Conservation (phyloP, 2,113 vertebrate genomes). For the Lucifuga dentata region DNA sequence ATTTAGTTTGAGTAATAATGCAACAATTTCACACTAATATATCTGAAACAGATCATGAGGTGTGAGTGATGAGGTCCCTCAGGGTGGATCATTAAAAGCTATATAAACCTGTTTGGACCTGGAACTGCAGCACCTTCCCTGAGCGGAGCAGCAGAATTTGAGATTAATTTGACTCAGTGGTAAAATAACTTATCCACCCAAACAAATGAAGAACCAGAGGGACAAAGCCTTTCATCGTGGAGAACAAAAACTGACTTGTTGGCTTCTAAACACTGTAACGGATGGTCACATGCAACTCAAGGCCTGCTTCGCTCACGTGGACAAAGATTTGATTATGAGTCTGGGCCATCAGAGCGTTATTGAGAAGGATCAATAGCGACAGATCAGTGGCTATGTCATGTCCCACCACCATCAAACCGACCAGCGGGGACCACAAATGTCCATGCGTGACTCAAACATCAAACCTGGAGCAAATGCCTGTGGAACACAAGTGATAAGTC, state of each 20-base stretch:
- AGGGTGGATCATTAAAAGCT: not conserved
- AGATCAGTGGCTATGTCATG: conserved; percentile 41
- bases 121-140: not conserved
- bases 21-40: conserved; percentile 3
- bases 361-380: conserved; percentile 61
- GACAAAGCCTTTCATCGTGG: conserved; percentile 6
- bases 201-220: no score
- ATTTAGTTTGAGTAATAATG: conserved; percentile 29
- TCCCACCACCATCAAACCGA: conserved; percentile 44
- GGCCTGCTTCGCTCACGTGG: conserved; percentile 26
- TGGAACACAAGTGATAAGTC: not conserved
- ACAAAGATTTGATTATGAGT: conserved; percentile 48
- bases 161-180: not conserved
- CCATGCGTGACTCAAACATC: conserved; percentile 12
- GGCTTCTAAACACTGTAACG: conserved; percentile 3
- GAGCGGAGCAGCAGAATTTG: not conserved
- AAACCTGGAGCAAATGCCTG: conserved; percentile 13
- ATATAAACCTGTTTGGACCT: not conserved
- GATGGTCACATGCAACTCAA: not conserved
- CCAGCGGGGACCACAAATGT: conserved; percentile 13
- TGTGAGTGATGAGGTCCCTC: not conserved
- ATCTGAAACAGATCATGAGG: conserved; percentile 1
- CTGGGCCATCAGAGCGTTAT: conserved; percentile 36
- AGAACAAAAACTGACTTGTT: conserved; percentile 4
- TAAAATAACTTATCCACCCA: no score